Conservation (phyloP, 2,797 vertebrate species). For the Brachyalestes nurse region DNA sequence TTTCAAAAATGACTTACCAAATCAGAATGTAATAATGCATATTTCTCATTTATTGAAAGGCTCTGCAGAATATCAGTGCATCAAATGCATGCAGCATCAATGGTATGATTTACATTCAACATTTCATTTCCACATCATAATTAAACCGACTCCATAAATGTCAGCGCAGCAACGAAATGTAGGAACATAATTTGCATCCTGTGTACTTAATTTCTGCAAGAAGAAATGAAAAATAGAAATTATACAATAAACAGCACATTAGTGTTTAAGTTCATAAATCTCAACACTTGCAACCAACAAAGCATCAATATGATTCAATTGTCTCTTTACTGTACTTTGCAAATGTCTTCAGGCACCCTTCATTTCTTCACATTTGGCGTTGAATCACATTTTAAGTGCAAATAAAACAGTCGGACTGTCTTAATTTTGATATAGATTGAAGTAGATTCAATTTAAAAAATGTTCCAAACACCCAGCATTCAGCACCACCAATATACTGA, state of each 20-base stretch:
- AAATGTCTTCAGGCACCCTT: too few relatives aligned
- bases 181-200: constrained; percentile 22
- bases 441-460: too few relatives aligned
- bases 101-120: neutral
- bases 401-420: too few relatives aligned
- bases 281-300: neutral
- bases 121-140: constrained; percentile 5
- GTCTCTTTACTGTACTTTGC: neutral
- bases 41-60: constrained; percentile 1
- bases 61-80: too few relatives aligned
- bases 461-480: too few relatives aligned
- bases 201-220: constrained; percentile 32
- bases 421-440: too few relatives aligned
- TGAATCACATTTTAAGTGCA: too few relatives aligned
- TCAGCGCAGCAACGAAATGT: neutral
- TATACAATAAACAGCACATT: neutral
- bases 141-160: neutral
- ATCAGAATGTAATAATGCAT: neutral
- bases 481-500: too few relatives aligned
- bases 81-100: neutral
- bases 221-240: neutral
- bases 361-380: too few relatives aligned
- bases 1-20: neutral
- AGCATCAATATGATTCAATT: neutral
- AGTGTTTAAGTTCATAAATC: neutral